Evolutionary conservation across 2,113 vertebrate genomes (phyloP), one percentile per base, ranked within the genome.

Genomic region (Uria lomvia): DNA sequence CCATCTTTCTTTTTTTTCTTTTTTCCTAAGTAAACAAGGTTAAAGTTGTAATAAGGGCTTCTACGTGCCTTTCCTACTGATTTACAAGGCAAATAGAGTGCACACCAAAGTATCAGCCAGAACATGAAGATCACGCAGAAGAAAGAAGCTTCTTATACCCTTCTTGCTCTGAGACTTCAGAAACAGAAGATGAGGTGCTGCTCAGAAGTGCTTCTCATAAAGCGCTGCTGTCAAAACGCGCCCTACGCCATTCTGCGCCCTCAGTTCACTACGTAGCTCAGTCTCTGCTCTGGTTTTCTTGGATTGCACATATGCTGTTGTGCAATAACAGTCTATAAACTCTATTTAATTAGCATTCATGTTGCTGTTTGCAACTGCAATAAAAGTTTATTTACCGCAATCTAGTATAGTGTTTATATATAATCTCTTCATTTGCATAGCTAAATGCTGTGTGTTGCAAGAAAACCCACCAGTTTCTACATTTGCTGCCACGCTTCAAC

Each of bases 261-360:
- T 70, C 49, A 42, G 24, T 32, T 76, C 50, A 30, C 71, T 58
- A 0, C 0, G 0, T 11, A 42, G 75, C 26, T 21, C 27, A 58
- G 43, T 56, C 68, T 83, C 76, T 67, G 43, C 55, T 66, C 45
- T 73, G 66, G 42, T 92, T 79, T 79, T n/a, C 81, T 82, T 73
- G 67, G 47, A 60, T 58, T 82, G 34, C 49, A 72, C 84, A 60
- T 52, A 78, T 14, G 40, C 52, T 76, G 55, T 94, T 86, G 49
- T 86, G 85, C 74, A 91, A 76, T 49, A 90, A 30, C 32, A 76
- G 43, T 52, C 53, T 36, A 49, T 82, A 68, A 96, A 88, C 42
- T 59, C 60, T 59, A 53, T 73, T 55, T 79, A 94, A 91, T 91
- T 66, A 84, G 24, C 49, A 73, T 74, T 91, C 59, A 49, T 40